Evolutionary conservation across 2,797 vertebrate genomes (phyloP).

Genomic region (Bovichtus variegatus): DNA sequence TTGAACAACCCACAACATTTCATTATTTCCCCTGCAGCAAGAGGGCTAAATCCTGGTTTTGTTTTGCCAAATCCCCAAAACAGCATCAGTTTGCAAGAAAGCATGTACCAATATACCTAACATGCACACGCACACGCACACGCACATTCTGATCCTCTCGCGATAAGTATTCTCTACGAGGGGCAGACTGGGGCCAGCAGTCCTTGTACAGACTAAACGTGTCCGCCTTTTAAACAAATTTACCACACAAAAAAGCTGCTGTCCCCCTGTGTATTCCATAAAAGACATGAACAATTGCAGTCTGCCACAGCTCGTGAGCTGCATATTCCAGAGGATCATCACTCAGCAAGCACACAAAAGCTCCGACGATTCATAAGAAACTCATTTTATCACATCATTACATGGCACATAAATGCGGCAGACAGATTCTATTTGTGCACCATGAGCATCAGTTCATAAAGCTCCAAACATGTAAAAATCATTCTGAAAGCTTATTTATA

Average conservation of each 20-base stretch:
- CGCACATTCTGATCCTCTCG: slow-evolving; percentile 23
- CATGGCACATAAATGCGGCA: slow-evolving; percentile 1
- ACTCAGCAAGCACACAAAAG: slow-evolving; percentile 21
- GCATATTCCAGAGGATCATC: slow-evolving; percentile 19
- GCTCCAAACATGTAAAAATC: background rate
- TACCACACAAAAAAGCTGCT: background rate
- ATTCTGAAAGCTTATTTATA: slow-evolving; percentile 9
- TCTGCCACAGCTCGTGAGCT: slow-evolving; percentile 8
- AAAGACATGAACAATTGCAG: slow-evolving; percentile 11
- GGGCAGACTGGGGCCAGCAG: slow-evolving; percentile 33
- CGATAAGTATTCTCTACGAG: slow-evolving; percentile 21
- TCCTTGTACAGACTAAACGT: slow-evolving; percentile 30
- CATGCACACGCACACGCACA: slow-evolving; percentile 9
- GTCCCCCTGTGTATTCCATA: slow-evolving; percentile 7
- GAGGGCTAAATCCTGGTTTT: background rate
- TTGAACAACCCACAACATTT: slow-evolving; percentile 1
- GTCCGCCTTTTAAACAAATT: slow-evolving; percentile 37
- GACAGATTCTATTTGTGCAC: background rate
- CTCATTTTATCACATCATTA: background rate
- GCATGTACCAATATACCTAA: no score
- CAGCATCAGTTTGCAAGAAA: slow-evolving; percentile 29
- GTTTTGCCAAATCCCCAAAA: slow-evolving; percentile 23
- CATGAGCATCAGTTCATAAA: background rate
- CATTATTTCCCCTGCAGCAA: background rate
- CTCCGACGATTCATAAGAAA: slow-evolving; percentile 19